Evolutionary conservation across 37 sponge, comb jelly and placozoan species (phyloP).

Genomic region (Crambe crambe): DNA sequence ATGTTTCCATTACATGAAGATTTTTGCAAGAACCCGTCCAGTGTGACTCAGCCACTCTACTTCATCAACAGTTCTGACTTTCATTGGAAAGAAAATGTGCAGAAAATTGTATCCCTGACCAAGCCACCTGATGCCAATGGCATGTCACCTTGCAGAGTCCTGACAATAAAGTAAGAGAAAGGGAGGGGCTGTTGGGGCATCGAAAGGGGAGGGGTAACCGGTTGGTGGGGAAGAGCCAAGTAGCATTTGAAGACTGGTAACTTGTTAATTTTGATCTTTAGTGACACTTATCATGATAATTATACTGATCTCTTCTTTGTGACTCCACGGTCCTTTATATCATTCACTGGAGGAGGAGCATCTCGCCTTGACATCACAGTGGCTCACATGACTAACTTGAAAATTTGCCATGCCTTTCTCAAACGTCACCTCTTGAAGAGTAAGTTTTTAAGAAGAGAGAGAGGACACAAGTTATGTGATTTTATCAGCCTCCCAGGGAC

Average conservation of each 20-base stretch:
- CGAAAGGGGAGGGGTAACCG: not conserved
- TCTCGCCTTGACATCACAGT: constrained; percentile 16
- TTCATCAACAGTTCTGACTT: constrained; percentile 76
- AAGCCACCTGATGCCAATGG: constrained; percentile 42
- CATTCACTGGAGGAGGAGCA: not conserved
- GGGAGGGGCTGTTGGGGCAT: no score
- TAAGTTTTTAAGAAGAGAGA: no score
- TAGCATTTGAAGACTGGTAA: no score
- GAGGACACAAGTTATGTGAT: no score
- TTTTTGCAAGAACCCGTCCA: constrained; percentile 4
- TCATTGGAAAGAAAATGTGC: constrained; percentile 62
- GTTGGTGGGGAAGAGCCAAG: not conserved
- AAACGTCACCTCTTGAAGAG: constrained; percentile 63
- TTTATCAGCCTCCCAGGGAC: no score
- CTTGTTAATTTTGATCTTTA: no score
- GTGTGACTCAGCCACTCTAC: constrained; percentile 51
- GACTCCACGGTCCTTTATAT: not conserved
- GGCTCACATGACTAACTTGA: constrained; percentile 47
- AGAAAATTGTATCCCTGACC: constrained; percentile 45
- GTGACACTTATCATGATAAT: constrained; percentile 53
- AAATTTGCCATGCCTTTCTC: constrained; percentile 62
- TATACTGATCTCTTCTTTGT: constrained; percentile 51
- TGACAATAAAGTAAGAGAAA: constrained; percentile 53
- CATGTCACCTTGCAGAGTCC: constrained; percentile 9
- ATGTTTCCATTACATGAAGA: constrained; percentile 66